Evolutionary conservation across 2,113 vertebrate genomes (phyloP), one percentile per base, ranked within the genome.

Genomic region (Colistium nudipinnis): DNA sequence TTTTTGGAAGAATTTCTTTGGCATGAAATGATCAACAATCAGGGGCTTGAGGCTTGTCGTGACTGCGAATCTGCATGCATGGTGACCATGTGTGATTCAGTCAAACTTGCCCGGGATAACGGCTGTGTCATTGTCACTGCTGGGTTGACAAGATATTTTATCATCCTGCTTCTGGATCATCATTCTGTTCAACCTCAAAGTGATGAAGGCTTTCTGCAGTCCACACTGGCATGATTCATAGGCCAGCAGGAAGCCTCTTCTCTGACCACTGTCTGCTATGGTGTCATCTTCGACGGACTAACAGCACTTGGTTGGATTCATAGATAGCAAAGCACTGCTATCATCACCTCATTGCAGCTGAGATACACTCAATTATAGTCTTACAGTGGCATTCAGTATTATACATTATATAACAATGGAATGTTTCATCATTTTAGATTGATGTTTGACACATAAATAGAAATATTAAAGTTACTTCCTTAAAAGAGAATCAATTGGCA

Each of bases 171-270:
- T 80, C 79, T 87, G 81, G 69, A 64, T 71, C 59, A 33, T 74
- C 66, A 30, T 59, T 71, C 65, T 74, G 62, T 48, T 62, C 43
- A 28, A 33, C 68, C 45, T 47, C 39, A 4, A 9, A 47, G 56
- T 55, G 72, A 77, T 44, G 71, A 55, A 70, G 61, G 43, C 62
- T 65, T 27, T 10, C 74, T 55, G 53, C 43, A 35, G 71, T 44
- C 70, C 76, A 87, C 79, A 77, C 71, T 80, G 79, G 73, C 59
- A 6, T 82, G 85, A 87, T 62, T 84, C 76, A 87, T 27, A 8
- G 72, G 41, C 62, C 72, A 71, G 72, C 81, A 74, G 78, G 62
- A 67, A 1, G 51, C 54, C 65, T 74, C 41, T 41, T 54, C 33
- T 25, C 74, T 68, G 49, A 70, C 62, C 70, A 56, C 36, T 73